Conservation (phyloP, 2,113 vertebrate species). For the Podarcis cretensis region DNA sequence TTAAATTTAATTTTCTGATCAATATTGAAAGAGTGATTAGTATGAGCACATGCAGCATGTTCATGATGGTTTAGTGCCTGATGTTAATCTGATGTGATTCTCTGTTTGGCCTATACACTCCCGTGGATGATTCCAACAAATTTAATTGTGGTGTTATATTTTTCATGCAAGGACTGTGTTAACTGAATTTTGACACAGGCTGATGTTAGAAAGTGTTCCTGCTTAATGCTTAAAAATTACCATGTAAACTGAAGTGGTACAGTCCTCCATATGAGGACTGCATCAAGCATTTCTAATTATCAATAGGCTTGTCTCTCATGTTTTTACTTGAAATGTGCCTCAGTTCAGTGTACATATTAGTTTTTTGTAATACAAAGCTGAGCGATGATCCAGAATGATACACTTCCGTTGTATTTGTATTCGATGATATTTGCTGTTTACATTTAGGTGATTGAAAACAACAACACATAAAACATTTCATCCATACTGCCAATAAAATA, state of each 20-base stretch:
- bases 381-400: background rate
- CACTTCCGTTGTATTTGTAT: background rate
- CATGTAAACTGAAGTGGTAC: background rate
- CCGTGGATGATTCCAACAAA: background rate
- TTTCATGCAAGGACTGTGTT: background rate
- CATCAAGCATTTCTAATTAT: background rate
- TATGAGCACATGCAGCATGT: no score
- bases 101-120: background rate
- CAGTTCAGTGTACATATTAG: background rate
- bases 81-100: background rate
- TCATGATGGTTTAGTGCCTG: no score
- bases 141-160: background rate
- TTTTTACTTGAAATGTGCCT: background rate
- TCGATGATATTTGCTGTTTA: conserved; percentile 28
- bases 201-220: background rate
- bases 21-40: no score
- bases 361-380: background rate
- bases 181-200: background rate
- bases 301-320: background rate
- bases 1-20: no score
- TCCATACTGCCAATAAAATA: conserved; percentile 26
- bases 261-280: background rate
- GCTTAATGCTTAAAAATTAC: background rate
- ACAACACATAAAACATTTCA: conserved; percentile 26
- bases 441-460: conserved; percentile 15